Conservation (phyloP, 2,113 vertebrate genomes). For the Cervus canadensis region DNA sequence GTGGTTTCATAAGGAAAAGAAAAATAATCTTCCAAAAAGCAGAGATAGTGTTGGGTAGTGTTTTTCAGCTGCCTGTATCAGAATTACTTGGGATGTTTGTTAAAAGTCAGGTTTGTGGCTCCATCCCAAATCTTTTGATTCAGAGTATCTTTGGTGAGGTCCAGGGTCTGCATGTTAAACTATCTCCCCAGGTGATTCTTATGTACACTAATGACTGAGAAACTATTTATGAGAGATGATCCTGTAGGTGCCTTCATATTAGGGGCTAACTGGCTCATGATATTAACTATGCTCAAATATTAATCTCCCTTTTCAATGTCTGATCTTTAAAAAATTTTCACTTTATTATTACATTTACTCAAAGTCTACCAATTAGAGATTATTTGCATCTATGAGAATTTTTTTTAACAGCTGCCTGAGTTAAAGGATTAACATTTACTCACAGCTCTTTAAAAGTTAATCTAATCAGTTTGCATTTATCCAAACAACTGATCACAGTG, state of each 20-base stretch:
- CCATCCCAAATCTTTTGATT: not conserved
- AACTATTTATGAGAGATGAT: not conserved
- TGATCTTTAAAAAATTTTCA: not conserved
- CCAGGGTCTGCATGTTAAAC: not conserved
- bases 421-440: not conserved
- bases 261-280: not conserved
- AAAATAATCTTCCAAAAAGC: not conserved
- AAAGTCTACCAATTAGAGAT: not conserved
- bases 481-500: not conserved
- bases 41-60: not conserved
- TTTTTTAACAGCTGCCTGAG: not conserved
- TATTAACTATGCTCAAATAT: not conserved
- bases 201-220: not conserved
- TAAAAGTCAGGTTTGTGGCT: not conserved
- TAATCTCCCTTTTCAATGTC: not conserved
- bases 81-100: not conserved
- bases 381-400: not conserved
- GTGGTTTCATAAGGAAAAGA: not conserved
- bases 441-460: not conserved
- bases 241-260: not conserved
- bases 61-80: not conserved
- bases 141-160: not conserved
- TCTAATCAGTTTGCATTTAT: slow-evolving; percentile 15
- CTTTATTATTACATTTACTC: not conserved
- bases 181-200: not conserved